Conservation (phyloP, 2,797 vertebrate species). For the Eupleurogrammus muticus region DNA sequence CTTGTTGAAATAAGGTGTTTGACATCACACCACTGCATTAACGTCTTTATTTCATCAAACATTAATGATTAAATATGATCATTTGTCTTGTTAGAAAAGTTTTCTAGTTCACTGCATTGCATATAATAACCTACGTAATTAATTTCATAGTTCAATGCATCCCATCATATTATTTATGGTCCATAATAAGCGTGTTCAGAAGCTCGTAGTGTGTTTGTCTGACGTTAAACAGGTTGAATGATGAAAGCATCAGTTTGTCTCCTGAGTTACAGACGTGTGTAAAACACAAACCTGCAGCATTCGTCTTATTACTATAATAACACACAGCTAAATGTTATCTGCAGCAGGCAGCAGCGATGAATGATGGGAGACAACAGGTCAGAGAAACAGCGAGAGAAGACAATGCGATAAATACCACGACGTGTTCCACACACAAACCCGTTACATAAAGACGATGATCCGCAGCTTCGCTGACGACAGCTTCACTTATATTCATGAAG, state of each 20-base stretch:
- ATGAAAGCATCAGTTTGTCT: background rate
- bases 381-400: background rate
- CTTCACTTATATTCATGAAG: slow-evolving; percentile 5
- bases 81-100: no score
- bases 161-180: background rate
- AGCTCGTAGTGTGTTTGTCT: slow-evolving; percentile 10
- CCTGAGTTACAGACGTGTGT: background rate
- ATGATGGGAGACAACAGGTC: background rate
- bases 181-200: background rate
- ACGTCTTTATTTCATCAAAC: no score
- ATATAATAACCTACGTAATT: no score
- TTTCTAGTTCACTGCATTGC: no score
- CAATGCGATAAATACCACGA: background rate
- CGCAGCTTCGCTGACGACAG: background rate
- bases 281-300: background rate
- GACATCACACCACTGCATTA: no score
- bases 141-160: background rate
- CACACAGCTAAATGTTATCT: background rate
- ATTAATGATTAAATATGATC: no score
- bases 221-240: slow-evolving; percentile 23
- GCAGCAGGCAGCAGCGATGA: background rate
- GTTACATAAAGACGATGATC: slow-evolving; percentile 1
- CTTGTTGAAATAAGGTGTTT: no score
- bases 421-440: slow-evolving; percentile 1
- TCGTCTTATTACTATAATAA: background rate